Conservation (phyloP, 37 sponge, comb jelly and placozoan genomes). For the Corticium candelabrum region DNA sequence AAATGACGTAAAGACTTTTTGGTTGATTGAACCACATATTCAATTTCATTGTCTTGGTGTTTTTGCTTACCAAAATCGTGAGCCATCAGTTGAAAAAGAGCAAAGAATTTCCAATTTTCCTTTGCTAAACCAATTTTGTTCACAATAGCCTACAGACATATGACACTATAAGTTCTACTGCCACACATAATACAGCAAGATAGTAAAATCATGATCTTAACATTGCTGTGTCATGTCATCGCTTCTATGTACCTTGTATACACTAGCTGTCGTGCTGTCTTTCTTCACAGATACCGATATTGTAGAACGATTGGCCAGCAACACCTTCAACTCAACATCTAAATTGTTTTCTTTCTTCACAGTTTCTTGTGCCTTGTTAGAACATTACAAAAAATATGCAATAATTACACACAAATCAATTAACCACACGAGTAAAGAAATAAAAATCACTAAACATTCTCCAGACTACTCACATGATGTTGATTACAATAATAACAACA, state of each 20-base stretch:
- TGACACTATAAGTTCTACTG: too few relatives aligned
- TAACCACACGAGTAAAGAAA: too few relatives aligned
- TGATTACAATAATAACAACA: too few relatives aligned
- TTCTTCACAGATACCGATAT: conserved; percentile 28
- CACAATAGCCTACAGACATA: conserved; percentile 24
- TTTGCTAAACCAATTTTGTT: conserved; percentile 30
- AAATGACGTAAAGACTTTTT: too few relatives aligned
- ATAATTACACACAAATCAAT: too few relatives aligned
- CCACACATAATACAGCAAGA: too few relatives aligned
- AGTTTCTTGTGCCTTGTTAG: too few relatives aligned
- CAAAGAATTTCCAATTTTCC: conserved; percentile 32
- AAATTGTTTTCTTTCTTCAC: not conserved
- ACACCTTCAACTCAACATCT: conserved; percentile 20
- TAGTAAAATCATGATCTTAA: not conserved
- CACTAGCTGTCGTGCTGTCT: conserved; percentile 28
- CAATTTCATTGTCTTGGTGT: too few relatives aligned
- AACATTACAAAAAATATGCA: too few relatives aligned
- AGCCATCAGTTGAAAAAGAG: conserved; percentile 29
- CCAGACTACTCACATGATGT: too few relatives aligned
- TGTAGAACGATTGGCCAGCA: conserved; percentile 28
- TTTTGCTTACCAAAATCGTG: conserved; percentile 44
- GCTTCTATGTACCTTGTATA: conserved; percentile 24
- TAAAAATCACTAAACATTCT: too few relatives aligned
- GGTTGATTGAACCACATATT: too few relatives aligned
- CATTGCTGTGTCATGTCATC: not conserved